These are phyloP conservation scores for Valencia hispanica DNA, from an alignment of 2,797 vertebrate species.

Conservation along the genomic window DNA sequence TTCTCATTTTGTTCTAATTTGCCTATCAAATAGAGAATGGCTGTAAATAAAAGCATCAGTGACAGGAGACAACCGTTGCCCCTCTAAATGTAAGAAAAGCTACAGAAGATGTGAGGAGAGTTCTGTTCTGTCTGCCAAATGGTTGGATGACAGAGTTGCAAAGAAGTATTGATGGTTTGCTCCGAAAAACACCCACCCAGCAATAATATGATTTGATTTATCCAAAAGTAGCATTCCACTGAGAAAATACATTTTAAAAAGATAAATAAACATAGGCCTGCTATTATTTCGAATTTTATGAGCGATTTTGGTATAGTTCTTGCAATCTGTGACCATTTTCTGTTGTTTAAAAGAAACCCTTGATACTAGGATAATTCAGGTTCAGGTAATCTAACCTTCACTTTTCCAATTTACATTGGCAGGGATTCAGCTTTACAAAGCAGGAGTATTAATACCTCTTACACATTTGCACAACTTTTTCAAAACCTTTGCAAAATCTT, in stretches of 20 bases:
- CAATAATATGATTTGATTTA: background rate
- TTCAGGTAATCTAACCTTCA: background rate
- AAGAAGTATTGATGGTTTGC: background rate
- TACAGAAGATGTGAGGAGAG: constrained; percentile 36
- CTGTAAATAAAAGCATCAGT: constrained; percentile 23
- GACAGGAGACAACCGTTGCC: constrained; percentile 34
- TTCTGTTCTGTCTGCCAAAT: background rate
- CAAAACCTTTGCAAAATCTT: no score
- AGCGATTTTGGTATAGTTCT: background rate
- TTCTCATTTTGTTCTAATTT: constrained; percentile 17
- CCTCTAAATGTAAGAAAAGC: constrained; percentile 46
- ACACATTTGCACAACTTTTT: background rate
- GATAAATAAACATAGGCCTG: background rate
- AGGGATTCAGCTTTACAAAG: no score
- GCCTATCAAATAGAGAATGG: constrained; percentile 10
- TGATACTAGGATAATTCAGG: background rate
- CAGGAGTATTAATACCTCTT: background rate
- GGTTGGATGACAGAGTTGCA: background rate
- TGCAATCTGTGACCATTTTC: background rate
- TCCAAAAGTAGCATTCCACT: background rate
- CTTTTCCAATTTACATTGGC: background rate
- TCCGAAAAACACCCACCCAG: background rate
- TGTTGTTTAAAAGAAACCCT: background rate
- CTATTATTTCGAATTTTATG: background rate
- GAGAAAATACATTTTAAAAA: background rate